These are phyloP conservation scores for Drosophila barbarae DNA, from an alignment of 2,888 invertebrate genomes.

Conservation along the genomic window DNA sequence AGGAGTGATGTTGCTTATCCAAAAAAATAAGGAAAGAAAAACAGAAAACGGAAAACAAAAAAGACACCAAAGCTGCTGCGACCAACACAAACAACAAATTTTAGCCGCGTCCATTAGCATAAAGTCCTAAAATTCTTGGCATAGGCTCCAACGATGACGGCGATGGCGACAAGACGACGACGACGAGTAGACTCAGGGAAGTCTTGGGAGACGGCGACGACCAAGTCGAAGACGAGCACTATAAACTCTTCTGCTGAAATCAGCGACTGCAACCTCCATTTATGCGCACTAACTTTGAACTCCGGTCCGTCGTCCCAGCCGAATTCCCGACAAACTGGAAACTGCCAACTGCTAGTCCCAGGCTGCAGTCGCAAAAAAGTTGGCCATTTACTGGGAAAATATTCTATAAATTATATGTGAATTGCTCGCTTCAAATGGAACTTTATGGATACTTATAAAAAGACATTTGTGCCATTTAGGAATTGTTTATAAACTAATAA, in stretches of 20 bases:
- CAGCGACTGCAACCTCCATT: conserved; percentile 50
- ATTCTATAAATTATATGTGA: conserved; percentile 5
- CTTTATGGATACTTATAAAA: neutral
- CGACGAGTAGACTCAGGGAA: conserved; percentile 17
- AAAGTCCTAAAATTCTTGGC: conserved; percentile 46
- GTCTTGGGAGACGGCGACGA: conserved; percentile 25
- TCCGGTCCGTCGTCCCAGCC: conserved; percentile 36
- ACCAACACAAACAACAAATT: conserved; percentile 46
- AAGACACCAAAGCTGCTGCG: conserved; percentile 31
- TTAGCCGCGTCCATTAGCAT: conserved; percentile 58
- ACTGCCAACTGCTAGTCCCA: conserved; percentile 37
- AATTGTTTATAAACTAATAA: conserved; percentile 1
- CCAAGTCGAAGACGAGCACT: conserved; percentile 41
- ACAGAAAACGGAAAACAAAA: conserved; percentile 29
- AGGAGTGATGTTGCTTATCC: conserved; percentile 47
- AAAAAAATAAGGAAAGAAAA: conserved; percentile 13
- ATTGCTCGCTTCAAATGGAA: neutral
- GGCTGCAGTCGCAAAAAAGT: conserved; percentile 26
- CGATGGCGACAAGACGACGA: conserved; percentile 49
- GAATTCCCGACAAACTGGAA: conserved; percentile 49
- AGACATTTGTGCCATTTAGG: neutral
- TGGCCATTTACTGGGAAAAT: neutral
- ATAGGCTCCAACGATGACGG: conserved; percentile 38
- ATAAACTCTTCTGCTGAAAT: conserved; percentile 46
- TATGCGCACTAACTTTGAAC: conserved; percentile 54